phyloP scores from a whole-genome alignment of 2,888 invertebrate genomes.

The Pandemis heparana region DNA sequence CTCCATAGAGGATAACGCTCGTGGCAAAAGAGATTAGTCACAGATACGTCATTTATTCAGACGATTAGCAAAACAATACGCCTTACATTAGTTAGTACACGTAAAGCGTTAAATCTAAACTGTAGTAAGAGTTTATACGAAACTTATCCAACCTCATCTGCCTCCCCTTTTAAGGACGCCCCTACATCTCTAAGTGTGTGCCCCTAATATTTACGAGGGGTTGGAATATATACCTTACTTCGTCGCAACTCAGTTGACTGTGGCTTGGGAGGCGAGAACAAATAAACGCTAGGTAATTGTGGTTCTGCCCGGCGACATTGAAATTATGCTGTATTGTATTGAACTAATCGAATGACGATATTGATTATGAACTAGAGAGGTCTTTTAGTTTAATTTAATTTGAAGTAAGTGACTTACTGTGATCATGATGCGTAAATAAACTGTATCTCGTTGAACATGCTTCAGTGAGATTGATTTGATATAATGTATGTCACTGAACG shows the following conservation, averaged over 20 bases:
- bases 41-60: not conserved
- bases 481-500: not conserved
- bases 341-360: slow-evolving; percentile 33
- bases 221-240: slow-evolving; percentile 14
- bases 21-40: slow-evolving; percentile 8
- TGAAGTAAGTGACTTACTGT: not conserved
- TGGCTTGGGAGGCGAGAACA: slow-evolving; percentile 1
- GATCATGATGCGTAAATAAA: not conserved
- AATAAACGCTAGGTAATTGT: slow-evolving; percentile 36
- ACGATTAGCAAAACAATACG: slow-evolving; percentile 10
- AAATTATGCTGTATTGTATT: slow-evolving; percentile 36
- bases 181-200: slow-evolving; percentile 32
- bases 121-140: slow-evolving; percentile 24
- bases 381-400: slow-evolving; percentile 14
- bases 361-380: slow-evolving; percentile 17
- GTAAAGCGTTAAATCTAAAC: slow-evolving; percentile 32
- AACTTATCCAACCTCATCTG: slow-evolving; percentile 37
- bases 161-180: slow-evolving; percentile 35
- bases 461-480: not conserved
- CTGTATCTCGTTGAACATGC: not conserved
- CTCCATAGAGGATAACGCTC: not conserved
- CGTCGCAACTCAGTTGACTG: not conserved
- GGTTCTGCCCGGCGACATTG: slow-evolving; percentile 36
- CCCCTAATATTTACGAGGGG: slow-evolving; percentile 8
- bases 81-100: slow-evolving; percentile 16